Evolutionary conservation across 2,113 vertebrate genomes (phyloP).

Genomic region (Nothoprocta perdicaria): DNA sequence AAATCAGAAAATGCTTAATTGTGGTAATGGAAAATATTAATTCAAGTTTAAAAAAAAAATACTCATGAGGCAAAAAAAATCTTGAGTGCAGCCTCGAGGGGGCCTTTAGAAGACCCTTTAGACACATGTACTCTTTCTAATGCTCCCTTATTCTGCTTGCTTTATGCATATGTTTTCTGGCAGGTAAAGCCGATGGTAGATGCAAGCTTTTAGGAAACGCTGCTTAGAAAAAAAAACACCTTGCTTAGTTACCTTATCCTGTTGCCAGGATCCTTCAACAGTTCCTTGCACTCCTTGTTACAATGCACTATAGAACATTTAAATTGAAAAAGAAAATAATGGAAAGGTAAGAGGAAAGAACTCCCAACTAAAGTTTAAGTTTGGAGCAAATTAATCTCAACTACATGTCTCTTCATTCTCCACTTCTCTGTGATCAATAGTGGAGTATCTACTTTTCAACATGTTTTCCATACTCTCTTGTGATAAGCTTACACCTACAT

Average conservation of each 20-base stretch:
- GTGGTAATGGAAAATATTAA: conserved; percentile 18
- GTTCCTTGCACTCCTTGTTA: not conserved
- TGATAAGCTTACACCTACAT: not conserved
- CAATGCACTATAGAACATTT: not conserved
- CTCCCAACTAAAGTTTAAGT: not conserved
- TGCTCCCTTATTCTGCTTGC: not conserved
- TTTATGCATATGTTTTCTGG: not conserved
- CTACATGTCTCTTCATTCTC: not conserved
- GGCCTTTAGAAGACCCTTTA: too few species aligned
- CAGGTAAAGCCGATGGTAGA: too few species aligned
- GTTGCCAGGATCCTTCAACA: not conserved
- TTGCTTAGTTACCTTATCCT: not conserved
- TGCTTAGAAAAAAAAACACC: not conserved
- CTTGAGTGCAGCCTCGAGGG: too few species aligned
- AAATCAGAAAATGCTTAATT: not conserved
- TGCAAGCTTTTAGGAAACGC: too few species aligned
- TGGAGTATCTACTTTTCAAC: not conserved
- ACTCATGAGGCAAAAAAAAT: not conserved
- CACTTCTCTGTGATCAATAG: not conserved
- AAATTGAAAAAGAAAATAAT: not conserved
- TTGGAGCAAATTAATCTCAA: not conserved
- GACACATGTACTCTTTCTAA: not conserved
- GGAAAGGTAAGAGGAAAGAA: not conserved
- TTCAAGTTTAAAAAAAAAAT: conserved; percentile 2
- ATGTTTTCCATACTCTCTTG: not conserved